A percentile compares a stretch with the other conserved stretches of the same genome.
These are phyloP conservation scores for Alectoris magna DNA, from an alignment of 2,797 vertebrate species.

Conservation along the genomic window DNA sequence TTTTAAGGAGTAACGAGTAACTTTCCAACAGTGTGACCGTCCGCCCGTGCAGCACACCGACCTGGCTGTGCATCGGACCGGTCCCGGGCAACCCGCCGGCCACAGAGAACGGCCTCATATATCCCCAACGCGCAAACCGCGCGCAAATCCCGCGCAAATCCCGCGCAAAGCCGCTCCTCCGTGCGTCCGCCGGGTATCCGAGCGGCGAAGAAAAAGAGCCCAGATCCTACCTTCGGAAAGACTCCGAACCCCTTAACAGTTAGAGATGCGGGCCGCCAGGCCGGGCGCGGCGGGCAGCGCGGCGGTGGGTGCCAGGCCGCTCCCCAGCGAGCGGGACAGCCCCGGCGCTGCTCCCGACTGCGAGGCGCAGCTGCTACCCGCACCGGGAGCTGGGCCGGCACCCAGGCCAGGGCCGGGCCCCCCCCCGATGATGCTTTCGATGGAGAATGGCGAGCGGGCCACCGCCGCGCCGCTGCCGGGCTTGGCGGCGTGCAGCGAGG, in stretches of 20 bases:
- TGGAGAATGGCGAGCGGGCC: conserved; percentile 90
- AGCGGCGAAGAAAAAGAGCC: conserved; percentile 81
- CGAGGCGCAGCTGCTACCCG: conserved; percentile 75
- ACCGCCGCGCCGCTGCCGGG: conserved; percentile 45
- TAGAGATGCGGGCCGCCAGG: conserved; percentile 85
- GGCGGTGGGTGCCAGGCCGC: conserved; percentile 73
- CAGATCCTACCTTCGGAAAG: conserved; percentile 91
- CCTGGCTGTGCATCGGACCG: conserved; percentile 57
- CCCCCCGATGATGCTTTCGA: conserved; percentile 94
- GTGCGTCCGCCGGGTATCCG: conserved; percentile 72
- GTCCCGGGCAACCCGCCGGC: conserved; percentile 4
- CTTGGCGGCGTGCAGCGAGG: conserved; percentile 78
- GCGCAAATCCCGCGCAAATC: conserved; percentile 50
- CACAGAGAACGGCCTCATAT: neutral
- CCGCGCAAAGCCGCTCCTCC: conserved; percentile 43
- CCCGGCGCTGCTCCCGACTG: conserved; percentile 81
- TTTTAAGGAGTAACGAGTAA: conserved; percentile 19
- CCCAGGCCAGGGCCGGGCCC: conserved; percentile 77
- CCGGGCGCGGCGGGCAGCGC: conserved; percentile 80
- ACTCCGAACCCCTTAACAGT: conserved; percentile 86
- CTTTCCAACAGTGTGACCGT: neutral
- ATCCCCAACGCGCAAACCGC: conserved; percentile 40
- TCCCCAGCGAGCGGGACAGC: conserved; percentile 75
- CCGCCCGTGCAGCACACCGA: conserved; percentile 24
- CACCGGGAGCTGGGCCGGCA: conserved; percentile 77